A percentile compares a stretch with the other conserved stretches of the same genome.
phyloP scores from a whole-genome alignment of 2,797 vertebrate species.

The Monodelphis domestica region DNA sequence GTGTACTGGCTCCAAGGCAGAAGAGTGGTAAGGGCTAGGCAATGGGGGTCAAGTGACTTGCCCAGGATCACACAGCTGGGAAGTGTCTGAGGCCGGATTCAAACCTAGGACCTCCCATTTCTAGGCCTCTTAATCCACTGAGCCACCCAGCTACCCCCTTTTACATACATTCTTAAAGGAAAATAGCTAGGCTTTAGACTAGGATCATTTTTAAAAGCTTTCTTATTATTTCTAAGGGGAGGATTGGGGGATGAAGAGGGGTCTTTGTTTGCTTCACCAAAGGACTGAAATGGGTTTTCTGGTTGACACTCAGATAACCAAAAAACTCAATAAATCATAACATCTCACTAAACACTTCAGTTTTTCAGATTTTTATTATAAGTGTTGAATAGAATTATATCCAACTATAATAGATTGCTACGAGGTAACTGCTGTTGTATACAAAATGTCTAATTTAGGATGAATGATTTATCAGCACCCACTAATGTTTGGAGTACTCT shows the following conservation, averaged over 20 bases:
- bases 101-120: no score
- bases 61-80: no score
- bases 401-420: background rate
- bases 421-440: background rate
- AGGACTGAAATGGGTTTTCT: background rate
- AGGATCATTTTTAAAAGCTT: background rate
- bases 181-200: background rate
- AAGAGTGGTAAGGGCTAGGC: no score
- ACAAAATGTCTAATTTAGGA: background rate
- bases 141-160: no score
- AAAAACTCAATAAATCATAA: background rate
- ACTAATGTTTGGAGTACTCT: background rate
- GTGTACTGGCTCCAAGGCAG: no score
- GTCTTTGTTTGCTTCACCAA: background rate
- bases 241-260: background rate
- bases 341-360: background rate
- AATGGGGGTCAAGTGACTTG: no score
- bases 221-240: background rate
- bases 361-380: slow-evolving; percentile 16
- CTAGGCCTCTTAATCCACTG: no score
- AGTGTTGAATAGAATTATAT: background rate
- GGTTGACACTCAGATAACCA: background rate
- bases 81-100: no score
- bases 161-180: background rate
- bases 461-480: background rate